Evolutionary conservation across 2,888 invertebrate genomes (phyloP).

Genomic region (Drosophila prostipennis): DNA sequence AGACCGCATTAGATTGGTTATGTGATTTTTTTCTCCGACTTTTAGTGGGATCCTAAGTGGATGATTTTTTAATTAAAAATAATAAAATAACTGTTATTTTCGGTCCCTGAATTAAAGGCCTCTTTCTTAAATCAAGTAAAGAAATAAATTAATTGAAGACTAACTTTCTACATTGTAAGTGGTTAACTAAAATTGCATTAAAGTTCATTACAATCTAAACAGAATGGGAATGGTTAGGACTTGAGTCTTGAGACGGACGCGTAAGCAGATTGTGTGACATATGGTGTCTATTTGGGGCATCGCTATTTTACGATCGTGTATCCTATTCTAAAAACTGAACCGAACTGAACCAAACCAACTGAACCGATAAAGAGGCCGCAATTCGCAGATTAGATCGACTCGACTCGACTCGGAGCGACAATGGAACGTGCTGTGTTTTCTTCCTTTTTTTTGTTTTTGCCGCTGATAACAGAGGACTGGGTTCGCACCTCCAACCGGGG

Average conservation of each 20-base stretch:
- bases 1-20: too few relatives aligned
- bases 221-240: too few relatives aligned
- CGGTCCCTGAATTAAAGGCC: too few relatives aligned
- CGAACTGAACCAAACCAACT: neutral
- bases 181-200: too few relatives aligned
- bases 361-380: conserved; percentile 19
- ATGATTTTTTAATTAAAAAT: too few relatives aligned
- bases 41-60: too few relatives aligned
- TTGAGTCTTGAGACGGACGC: neutral
- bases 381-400: conserved; percentile 56
- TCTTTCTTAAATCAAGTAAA: too few relatives aligned
- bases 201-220: too few relatives aligned
- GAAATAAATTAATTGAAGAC: too few relatives aligned
- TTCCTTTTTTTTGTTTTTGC: conserved; percentile 6
- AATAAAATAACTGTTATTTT: too few relatives aligned
- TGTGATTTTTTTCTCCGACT: too few relatives aligned
- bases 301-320: conserved; percentile 33
- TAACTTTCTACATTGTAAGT: too few relatives aligned
- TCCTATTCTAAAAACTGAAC: conserved; percentile 1
- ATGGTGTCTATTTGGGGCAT: conserved; percentile 7
- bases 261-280: conserved; percentile 25
- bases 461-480: conserved; percentile 62
- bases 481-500: conserved; percentile 10
- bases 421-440: conserved; percentile 71
- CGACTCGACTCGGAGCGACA: conserved; percentile 59